These are phyloP conservation scores for Pemphredon lugubris DNA, from an alignment of 2,888 invertebrate genomes.

Conservation along the genomic window DNA sequence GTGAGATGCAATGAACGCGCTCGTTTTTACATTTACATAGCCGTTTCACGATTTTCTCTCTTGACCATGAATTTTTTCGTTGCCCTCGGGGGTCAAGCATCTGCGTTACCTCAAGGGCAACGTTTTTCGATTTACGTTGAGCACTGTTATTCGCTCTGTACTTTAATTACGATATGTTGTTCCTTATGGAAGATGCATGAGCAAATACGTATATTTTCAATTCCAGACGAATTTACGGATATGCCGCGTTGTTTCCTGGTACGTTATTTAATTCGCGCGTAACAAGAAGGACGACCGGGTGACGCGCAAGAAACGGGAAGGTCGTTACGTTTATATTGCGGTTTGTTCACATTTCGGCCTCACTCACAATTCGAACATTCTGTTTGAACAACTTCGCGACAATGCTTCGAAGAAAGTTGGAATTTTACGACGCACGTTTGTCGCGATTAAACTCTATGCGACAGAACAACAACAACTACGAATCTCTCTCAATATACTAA, in stretches of 20 bases:
- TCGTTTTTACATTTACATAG: slow-evolving; percentile 25
- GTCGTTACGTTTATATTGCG: background rate
- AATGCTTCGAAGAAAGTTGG: no score
- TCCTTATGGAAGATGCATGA: background rate
- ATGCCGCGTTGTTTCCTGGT: no score
- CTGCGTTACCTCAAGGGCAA: background rate
- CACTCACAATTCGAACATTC: background rate
- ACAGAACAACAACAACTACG: no score
- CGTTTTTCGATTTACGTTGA: background rate
- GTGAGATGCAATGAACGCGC: slow-evolving; percentile 1
- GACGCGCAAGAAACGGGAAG: background rate
- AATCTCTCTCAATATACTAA: no score
- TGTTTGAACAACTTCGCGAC: background rate
- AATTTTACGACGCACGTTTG: no score
- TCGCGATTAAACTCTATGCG: no score
- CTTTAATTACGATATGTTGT: background rate
- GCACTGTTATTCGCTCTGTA: background rate
- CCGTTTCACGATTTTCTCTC: slow-evolving; percentile 14
- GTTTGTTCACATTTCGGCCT: background rate
- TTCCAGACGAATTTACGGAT: no score
- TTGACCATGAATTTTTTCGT: background rate
- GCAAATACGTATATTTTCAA: no score
- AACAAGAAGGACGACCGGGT: no score
- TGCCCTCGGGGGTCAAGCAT: background rate
- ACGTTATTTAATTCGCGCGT: no score